Percentiles rank a stretch among this genome's conserved stretches.
Conservation (phyloP, 1,140 invertebrate species). For the Drosophila guanche region DNA sequence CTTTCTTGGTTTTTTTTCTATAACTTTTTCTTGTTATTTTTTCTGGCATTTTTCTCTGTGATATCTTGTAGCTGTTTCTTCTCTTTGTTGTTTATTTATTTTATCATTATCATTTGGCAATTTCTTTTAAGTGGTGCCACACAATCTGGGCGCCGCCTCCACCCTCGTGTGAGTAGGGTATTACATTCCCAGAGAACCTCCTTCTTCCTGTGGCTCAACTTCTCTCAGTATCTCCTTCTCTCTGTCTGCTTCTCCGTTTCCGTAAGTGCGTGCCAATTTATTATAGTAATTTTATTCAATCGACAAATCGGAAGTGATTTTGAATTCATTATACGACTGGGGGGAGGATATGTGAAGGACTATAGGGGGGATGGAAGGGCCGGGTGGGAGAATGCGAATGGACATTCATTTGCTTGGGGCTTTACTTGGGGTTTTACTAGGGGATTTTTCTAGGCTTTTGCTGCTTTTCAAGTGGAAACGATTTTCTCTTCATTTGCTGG, state of each 20-base stretch:
- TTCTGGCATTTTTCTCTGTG: too few species aligned
- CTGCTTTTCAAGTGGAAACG: slow-evolving; percentile 22
- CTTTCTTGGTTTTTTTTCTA: not conserved
- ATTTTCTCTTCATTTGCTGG: slow-evolving; percentile 1
- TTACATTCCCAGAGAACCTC: too few species aligned
- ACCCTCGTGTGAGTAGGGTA: too few species aligned
- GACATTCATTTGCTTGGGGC: slow-evolving; percentile 10
- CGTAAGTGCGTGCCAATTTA: slow-evolving; percentile 69
- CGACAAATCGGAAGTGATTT: slow-evolving; percentile 83
- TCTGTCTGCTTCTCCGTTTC: slow-evolving; percentile 16
- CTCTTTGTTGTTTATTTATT: slow-evolving; percentile 76
- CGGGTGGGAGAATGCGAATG: not conserved
- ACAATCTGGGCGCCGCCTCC: too few species aligned
- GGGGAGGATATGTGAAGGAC: not conserved
- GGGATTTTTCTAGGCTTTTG: too few species aligned
- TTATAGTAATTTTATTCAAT: slow-evolving; percentile 83
- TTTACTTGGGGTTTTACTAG: too few species aligned
- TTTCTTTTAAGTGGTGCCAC: slow-evolving; percentile 81
- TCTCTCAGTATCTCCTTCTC: not conserved
- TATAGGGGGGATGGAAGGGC: too few species aligned
- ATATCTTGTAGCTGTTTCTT: not conserved
- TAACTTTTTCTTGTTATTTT: too few species aligned
- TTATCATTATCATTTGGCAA: slow-evolving; percentile 77
- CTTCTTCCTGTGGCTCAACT: too few species aligned
- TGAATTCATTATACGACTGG: slow-evolving; percentile 67